A percentile compares a stretch with the other conserved stretches of the same genome.
Evolutionary conservation across 2,888 invertebrate species (phyloP).

Genomic region (Julus scandinavius): DNA sequence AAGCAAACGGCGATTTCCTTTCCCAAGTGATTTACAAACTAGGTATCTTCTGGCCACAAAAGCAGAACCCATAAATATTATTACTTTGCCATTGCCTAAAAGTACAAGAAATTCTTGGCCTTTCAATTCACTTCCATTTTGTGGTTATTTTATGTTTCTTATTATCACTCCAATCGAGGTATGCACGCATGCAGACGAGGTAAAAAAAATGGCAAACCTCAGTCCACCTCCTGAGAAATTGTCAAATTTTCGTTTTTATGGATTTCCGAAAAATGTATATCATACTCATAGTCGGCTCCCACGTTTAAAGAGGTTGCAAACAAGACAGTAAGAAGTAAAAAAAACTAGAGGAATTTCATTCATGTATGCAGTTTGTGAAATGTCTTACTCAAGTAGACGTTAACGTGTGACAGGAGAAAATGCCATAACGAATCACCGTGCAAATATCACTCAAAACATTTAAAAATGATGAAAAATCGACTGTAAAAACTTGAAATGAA

Average conservation of each 20-base stretch:
- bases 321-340: not conserved
- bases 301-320: slow-evolving; percentile 19
- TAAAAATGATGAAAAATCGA: slow-evolving; percentile 7
- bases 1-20: slow-evolving; percentile 25
- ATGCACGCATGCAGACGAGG: slow-evolving; percentile 21
- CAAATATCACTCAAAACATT: slow-evolving; percentile 11
- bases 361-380: not conserved
- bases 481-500: not conserved
- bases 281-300: slow-evolving; percentile 37
- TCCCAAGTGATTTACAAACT: slow-evolving; percentile 40
- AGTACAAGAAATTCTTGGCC: slow-evolving; percentile 21
- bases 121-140: slow-evolving; percentile 29
- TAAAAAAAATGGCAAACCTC: not conserved
- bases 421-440: slow-evolving; percentile 21
- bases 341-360: not conserved
- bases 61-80: slow-evolving; percentile 46
- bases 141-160: slow-evolving; percentile 40
- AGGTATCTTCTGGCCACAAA: slow-evolving; percentile 26
- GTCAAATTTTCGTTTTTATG: slow-evolving; percentile 40
- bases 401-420: slow-evolving; percentile 18
- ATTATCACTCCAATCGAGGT: slow-evolving; percentile 40
- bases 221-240: slow-evolving; percentile 34
- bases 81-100: not conserved
- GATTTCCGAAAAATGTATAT: slow-evolving; percentile 45
- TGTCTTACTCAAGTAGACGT: not conserved